Evolutionary conservation across 2,888 invertebrate species (phyloP).

Genomic region (Agonopterix heracliana): DNA sequence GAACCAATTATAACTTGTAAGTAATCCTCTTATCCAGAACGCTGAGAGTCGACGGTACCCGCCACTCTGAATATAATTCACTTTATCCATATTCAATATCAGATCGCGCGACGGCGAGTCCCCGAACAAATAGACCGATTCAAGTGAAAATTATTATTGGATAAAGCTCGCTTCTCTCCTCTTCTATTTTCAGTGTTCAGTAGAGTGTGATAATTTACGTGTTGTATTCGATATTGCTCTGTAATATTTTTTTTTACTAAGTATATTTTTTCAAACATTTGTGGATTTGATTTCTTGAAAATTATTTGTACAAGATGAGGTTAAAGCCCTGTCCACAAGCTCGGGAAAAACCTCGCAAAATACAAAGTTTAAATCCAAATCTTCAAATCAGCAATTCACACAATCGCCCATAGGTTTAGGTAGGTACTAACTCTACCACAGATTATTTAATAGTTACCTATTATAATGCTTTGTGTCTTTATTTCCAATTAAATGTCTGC

Average conservation of each 20-base stretch:
- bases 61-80: conserved; percentile 69
- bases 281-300: too few relatives aligned
- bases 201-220: conserved; percentile 59
- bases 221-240: conserved; percentile 51
- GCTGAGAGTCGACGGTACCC: conserved; percentile 58
- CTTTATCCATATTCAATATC: conserved; percentile 75
- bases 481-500: too few relatives aligned
- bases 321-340: too few relatives aligned
- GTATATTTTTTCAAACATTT: neutral
- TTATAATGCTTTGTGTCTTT: too few relatives aligned
- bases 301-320: too few relatives aligned
- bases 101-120: conserved; percentile 67
- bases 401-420: too few relatives aligned
- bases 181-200: conserved; percentile 62
- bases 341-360: too few relatives aligned
- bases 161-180: conserved; percentile 62
- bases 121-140: conserved; percentile 70
- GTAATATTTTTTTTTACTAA: conserved; percentile 18
- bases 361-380: too few relatives aligned
- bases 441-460: too few relatives aligned
- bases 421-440: too few relatives aligned
- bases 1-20: conserved; percentile 73
- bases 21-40: conserved; percentile 68
- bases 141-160: conserved; percentile 74
- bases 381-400: too few relatives aligned